Conservation (phyloP, 2,888 invertebrate species). For the Thumatha senex region DNA sequence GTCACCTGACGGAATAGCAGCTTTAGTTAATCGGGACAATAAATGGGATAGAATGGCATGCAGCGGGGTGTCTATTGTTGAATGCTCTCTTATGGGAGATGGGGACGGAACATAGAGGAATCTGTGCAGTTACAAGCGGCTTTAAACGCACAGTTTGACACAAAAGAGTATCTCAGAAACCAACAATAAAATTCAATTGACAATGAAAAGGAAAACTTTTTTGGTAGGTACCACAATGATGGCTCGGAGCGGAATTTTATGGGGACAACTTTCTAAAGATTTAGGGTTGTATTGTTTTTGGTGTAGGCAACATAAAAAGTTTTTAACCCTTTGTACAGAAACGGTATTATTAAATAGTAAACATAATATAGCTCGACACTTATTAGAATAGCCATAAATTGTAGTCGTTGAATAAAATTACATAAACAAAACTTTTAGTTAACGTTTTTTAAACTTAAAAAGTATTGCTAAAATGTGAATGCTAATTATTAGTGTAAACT, state of each 20-base stretch:
- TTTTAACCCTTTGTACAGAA: conserved; percentile 51
- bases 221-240: conserved; percentile 63
- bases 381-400: conserved; percentile 24
- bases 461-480: no score
- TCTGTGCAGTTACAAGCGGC: conserved; percentile 69
- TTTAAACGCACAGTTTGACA: conserved; percentile 79
- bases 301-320: conserved; percentile 46
- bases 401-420: background rate
- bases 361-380: conserved; percentile 17
- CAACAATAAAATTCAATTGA: conserved; percentile 83
- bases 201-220: conserved; percentile 70
- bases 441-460: background rate
- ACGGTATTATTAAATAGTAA: conserved; percentile 27
- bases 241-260: conserved; percentile 65
- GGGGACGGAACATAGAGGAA: conserved; percentile 47
- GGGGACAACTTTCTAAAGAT: conserved; percentile 73
- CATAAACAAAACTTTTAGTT: background rate
- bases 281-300: conserved; percentile 73
- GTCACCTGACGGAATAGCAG: conserved; percentile 69
- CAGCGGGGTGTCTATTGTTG: conserved; percentile 74
- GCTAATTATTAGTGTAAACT: no score
- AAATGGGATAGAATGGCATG: conserved; percentile 71
- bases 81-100: conserved; percentile 67
- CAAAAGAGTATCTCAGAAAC: conserved; percentile 80
- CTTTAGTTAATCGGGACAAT: conserved; percentile 60